Evolutionary conservation across 2,113 vertebrate genomes (phyloP).

Genomic region (Sinocyclocheilus maitianheensis): DNA sequence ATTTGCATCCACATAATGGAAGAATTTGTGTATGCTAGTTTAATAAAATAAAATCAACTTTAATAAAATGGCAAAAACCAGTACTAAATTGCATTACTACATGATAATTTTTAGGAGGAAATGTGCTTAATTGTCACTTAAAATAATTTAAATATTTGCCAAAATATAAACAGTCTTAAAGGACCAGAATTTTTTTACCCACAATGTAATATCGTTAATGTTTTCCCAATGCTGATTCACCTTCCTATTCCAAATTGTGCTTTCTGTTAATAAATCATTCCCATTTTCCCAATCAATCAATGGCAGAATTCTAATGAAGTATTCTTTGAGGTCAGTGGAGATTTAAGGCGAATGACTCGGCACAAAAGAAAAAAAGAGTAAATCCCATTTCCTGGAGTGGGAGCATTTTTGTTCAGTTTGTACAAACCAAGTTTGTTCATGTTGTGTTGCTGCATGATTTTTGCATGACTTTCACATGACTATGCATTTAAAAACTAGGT

Average conservation of each 20-base stretch:
- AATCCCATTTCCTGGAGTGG: neutral
- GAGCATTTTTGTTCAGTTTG: slow-evolving; percentile 16
- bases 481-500: slow-evolving; percentile 5
- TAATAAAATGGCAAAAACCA: no score
- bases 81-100: no score
- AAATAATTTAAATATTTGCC: no score
- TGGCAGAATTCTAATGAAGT: neutral
- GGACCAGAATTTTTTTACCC: no score
- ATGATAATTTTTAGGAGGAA: no score
- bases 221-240: neutral
- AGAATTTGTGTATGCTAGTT: neutral
- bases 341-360: neutral
- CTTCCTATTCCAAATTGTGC: neutral
- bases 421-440: slow-evolving; percentile 46
- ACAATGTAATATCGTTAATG: neutral
- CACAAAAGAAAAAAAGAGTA: neutral
- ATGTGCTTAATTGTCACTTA: no score
- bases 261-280: neutral
- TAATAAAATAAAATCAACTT: neutral
- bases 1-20: neutral
- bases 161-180: neutral
- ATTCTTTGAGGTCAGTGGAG: neutral
- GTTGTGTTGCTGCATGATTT: slow-evolving; percentile 51
- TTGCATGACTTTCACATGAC: slow-evolving; percentile 52
- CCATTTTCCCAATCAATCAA: neutral